phyloP scores from a whole-genome alignment of 2,113 vertebrate species.

The Tretioscincus oriximinensis region DNA sequence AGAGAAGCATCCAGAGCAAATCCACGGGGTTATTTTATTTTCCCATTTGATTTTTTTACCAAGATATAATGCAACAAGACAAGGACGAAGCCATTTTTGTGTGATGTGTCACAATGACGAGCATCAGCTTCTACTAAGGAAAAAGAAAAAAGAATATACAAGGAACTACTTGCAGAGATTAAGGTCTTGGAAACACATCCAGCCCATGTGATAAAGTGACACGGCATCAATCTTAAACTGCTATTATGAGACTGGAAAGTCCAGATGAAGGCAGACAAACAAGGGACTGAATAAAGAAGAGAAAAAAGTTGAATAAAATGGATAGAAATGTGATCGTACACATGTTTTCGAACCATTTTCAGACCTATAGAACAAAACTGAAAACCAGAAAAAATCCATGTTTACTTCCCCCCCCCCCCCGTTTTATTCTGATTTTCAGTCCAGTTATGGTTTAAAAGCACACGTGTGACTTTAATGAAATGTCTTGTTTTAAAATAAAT shows the following conservation, averaged over 20 bases:
- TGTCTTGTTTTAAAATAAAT: no score
- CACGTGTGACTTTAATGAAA: no score
- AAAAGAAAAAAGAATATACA: neutral
- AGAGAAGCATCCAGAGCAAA: neutral
- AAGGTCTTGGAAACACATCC: neutral
- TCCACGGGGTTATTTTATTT: neutral
- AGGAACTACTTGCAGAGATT: neutral
- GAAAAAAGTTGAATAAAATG: neutral
- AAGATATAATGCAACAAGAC: neutral
- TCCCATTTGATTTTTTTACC: neutral
- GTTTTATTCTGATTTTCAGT: no score
- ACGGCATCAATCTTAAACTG: fast-evolving
- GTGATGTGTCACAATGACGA: neutral
- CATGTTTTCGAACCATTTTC: no score
- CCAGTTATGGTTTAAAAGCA: no score
- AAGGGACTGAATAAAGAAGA: fast-evolving
- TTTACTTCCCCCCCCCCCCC: no score
- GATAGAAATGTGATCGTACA: no score
- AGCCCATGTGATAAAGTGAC: fast-evolving
- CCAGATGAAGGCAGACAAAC: neutral
- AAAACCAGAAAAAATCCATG: no score
- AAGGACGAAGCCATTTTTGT: neutral
- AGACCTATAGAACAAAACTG: no score
- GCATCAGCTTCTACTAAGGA: neutral
- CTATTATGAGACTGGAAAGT: fast-evolving